These are phyloP conservation scores for Agelas oroides DNA, from an alignment of 37 sponge, comb jelly and placozoan species.

Conservation along the genomic window DNA sequence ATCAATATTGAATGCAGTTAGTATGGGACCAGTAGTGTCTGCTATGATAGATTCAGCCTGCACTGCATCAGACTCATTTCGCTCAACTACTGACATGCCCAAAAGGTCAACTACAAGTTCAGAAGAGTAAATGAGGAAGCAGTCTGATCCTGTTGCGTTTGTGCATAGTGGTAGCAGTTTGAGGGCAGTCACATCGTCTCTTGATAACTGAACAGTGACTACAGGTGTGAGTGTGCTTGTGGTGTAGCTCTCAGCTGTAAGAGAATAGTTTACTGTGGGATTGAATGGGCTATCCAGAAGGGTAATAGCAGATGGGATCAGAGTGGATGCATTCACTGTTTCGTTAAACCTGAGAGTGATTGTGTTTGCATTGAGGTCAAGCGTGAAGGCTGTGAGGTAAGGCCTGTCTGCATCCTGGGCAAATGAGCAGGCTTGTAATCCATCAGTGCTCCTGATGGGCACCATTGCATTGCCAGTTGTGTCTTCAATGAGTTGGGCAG, in stretches of 20 bases:
- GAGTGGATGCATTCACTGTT: conserved; percentile 76
- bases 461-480: conserved; percentile 80
- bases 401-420: conserved; percentile 75
- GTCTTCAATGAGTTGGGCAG: conserved; percentile 80
- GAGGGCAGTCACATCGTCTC: conserved; percentile 56
- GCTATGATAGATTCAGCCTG: conserved; percentile 47
- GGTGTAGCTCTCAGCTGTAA: not conserved
- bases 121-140: conserved; percentile 52
- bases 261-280: conserved; percentile 58
- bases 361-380: conserved; percentile 47
- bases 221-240: conserved; percentile 16
- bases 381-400: conserved; percentile 50
- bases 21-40: conserved; percentile 61
- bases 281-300: conserved; percentile 47
- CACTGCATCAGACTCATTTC: conserved; percentile 39
- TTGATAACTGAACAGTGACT: conserved; percentile 55
- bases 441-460: conserved; percentile 58
- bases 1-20: conserved; percentile 65
- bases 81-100: conserved; percentile 42
- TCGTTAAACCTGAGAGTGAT: conserved; percentile 81
- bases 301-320: conserved; percentile 61
- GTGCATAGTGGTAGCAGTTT: conserved; percentile 63
- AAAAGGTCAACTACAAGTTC: conserved; percentile 69
- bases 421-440: conserved; percentile 47
- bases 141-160: conserved; percentile 35